Percentiles rank a stretch among this genome's conserved stretches.
phyloP scores from a whole-genome alignment of 2,888 invertebrate genomes.

The Euzophera pinguis region DNA sequence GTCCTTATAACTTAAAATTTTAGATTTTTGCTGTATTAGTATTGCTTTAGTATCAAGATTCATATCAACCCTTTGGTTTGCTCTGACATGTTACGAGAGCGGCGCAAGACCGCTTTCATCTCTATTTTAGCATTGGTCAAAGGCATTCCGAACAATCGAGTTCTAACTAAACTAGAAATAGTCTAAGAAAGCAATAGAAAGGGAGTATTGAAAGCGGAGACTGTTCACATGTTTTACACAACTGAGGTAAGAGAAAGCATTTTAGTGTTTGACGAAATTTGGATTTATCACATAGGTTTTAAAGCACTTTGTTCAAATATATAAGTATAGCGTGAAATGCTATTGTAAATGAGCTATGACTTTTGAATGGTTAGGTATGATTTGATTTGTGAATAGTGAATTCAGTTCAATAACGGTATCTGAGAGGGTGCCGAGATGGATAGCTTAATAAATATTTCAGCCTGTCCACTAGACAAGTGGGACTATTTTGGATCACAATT shows the following conservation, averaged over 20 bases:
- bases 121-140: slow-evolving; percentile 57
- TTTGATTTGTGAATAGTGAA: too few relatives aligned
- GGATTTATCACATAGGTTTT: not conserved
- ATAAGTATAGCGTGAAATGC: too few relatives aligned
- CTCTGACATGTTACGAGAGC: slow-evolving; percentile 32
- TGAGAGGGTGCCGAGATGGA: too few relatives aligned
- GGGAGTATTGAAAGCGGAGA: slow-evolving; percentile 17
- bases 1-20: too few relatives aligned
- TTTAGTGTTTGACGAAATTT: slow-evolving; percentile 1
- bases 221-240: slow-evolving; percentile 11
- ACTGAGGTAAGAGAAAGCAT: slow-evolving; percentile 7
- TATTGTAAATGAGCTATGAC: too few relatives aligned
- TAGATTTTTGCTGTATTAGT: too few relatives aligned
- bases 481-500: too few relatives aligned
- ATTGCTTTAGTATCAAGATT: slow-evolving; percentile 37
- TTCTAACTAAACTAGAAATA: slow-evolving; percentile 21
- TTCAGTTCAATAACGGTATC: too few relatives aligned
- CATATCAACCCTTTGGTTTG: slow-evolving; percentile 42
- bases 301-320: too few relatives aligned
- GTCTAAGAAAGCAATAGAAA: slow-evolving; percentile 28
- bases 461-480: too few relatives aligned
- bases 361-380: too few relatives aligned
- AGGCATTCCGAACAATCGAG: slow-evolving; percentile 35
- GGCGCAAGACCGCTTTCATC: slow-evolving; percentile 58
- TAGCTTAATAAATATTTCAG: too few relatives aligned